Conservation (phyloP, 1,140 invertebrate species). For the Pectinophora gossypiella region DNA sequence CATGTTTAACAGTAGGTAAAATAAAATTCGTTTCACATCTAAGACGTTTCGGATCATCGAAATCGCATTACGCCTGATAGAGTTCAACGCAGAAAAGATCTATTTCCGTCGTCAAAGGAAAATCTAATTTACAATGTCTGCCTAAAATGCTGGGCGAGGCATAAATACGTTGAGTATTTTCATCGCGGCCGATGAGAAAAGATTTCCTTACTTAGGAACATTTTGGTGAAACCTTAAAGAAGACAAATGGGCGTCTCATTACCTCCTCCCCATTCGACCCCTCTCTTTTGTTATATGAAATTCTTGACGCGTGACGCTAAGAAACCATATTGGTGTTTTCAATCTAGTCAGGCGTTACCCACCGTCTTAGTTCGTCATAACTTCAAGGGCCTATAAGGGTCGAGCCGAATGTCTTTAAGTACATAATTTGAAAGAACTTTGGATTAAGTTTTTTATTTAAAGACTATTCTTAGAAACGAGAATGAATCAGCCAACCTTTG, state of each 20-base stretch:
- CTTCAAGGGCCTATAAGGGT: too few relatives aligned
- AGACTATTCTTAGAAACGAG: too few relatives aligned
- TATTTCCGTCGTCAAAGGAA: too few relatives aligned
- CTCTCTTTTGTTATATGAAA: slow-evolving; percentile 26
- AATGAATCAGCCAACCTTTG: too few relatives aligned
- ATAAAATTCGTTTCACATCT: not conserved
- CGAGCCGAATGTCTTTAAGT: too few relatives aligned
- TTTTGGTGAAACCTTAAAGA: slow-evolving; percentile 42
- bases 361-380: too few relatives aligned
- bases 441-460: too few relatives aligned
- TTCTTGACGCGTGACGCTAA: slow-evolving; percentile 23
- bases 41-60: not conserved
- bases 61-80: not conserved
- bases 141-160: not conserved
- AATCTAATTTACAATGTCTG: not conserved
- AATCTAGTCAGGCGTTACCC: too few relatives aligned
- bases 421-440: too few relatives aligned
- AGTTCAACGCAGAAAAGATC: too few relatives aligned
- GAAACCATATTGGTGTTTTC: slow-evolving; percentile 33
- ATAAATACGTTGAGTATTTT: not conserved
- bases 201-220: slow-evolving; percentile 17
- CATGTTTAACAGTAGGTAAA: too few relatives aligned
- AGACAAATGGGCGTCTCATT: slow-evolving; percentile 47
- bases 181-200: not conserved
- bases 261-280: slow-evolving; percentile 16